Conservation (phyloP, 2,888 invertebrate genomes). For the Myopa tessellatipennis region DNA sequence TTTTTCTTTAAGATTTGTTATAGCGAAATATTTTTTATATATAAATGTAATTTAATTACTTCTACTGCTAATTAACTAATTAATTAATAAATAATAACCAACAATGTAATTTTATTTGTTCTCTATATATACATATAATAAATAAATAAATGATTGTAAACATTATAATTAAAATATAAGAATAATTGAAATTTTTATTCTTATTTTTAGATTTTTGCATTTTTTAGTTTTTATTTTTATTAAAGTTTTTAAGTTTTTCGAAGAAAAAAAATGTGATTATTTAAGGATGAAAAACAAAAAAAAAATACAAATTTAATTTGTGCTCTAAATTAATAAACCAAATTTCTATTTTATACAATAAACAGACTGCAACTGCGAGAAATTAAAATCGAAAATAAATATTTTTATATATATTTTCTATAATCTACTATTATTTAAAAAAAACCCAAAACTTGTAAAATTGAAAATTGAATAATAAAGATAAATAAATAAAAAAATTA, state of each 20-base stretch:
- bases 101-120: conserved; percentile 18
- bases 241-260: background rate
- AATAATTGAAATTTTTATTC: background rate
- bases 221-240: background rate
- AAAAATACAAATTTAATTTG: conserved; percentile 5
- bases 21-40: conserved; percentile 58
- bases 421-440: background rate
- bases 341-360: background rate
- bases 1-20: conserved; percentile 59
- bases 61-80: background rate
- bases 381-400: background rate
- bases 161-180: background rate
- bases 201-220: background rate
- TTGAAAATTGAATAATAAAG: conserved; percentile 20
- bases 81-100: conserved; percentile 12
- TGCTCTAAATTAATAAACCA: conserved; percentile 23
- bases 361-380: conserved; percentile 17
- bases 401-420: too few species aligned
- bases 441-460: conserved; percentile 26
- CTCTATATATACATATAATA: conserved; percentile 11
- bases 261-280: conserved; percentile 28
- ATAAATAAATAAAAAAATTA: conserved; percentile 17
- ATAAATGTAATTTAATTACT: too few species aligned
- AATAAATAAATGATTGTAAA: background rate
- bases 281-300: conserved; percentile 9